Evolutionary conservation across 2,888 invertebrate genomes (phyloP).

Genomic region (Polydrusus tereticollis): DNA sequence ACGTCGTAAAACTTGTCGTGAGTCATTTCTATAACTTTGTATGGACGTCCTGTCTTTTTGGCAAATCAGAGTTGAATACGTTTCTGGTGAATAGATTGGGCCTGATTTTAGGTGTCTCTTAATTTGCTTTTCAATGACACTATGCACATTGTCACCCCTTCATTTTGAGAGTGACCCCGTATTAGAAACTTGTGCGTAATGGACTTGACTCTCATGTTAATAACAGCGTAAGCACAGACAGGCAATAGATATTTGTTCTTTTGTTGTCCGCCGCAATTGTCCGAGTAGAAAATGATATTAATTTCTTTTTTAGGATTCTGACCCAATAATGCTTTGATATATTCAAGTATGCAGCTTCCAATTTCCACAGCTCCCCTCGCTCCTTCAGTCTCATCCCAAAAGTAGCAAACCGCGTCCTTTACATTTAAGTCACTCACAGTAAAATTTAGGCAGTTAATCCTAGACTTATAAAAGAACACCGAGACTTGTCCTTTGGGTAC

Average conservation of each 20-base stretch:
- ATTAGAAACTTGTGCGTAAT: slow-evolving; percentile 48
- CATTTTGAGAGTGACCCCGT: slow-evolving; percentile 45
- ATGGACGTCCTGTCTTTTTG: slow-evolving; percentile 46
- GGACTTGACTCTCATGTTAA: slow-evolving; percentile 26
- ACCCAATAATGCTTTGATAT: not conserved
- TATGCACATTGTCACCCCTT: slow-evolving; percentile 40
- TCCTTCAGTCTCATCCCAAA: slow-evolving; percentile 13
- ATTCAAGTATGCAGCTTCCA: slow-evolving; percentile 10
- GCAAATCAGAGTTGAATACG: slow-evolving; percentile 42
- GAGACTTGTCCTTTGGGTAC: not conserved
- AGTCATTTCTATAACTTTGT: slow-evolving; percentile 47
- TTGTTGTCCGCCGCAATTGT: too few species aligned
- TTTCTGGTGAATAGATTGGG: slow-evolving; percentile 44
- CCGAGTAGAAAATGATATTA: slow-evolving; percentile 24
- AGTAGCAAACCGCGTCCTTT: not conserved
- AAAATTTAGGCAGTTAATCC: not conserved
- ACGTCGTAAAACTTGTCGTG: slow-evolving; percentile 45
- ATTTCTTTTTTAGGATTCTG: not conserved
- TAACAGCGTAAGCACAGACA: slow-evolving; percentile 46
- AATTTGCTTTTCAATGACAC: slow-evolving; percentile 47
- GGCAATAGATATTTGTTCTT: slow-evolving; percentile 18
- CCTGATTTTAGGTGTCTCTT: slow-evolving; percentile 44
- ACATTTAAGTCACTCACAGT: not conserved
- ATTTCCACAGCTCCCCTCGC: slow-evolving; percentile 14
- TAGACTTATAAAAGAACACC: not conserved